Evolutionary conservation across 2,113 vertebrate species (phyloP).

Genomic region (Heteronetta atricapilla): DNA sequence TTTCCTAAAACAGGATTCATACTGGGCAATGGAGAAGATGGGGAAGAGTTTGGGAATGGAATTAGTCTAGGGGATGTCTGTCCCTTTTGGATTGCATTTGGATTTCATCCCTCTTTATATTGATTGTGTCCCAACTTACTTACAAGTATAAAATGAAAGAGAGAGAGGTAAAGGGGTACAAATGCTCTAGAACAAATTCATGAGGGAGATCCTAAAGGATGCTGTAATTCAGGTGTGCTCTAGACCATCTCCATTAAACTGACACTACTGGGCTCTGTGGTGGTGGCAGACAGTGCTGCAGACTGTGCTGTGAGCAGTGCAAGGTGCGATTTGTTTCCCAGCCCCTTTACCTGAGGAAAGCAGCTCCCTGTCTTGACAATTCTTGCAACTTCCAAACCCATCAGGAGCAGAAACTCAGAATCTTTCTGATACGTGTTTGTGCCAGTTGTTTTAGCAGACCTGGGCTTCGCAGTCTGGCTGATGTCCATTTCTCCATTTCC

Average conservation of each 20-base stretch:
- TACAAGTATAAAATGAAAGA: neutral
- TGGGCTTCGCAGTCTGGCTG: neutral
- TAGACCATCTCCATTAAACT: neutral
- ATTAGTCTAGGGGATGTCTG: neutral
- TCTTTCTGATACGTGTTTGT: neutral
- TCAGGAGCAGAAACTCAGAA: neutral
- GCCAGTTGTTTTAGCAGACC: neutral
- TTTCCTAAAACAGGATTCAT: neutral
- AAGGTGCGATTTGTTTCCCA: neutral
- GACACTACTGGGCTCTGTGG: fast-evolving
- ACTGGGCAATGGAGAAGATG: neutral
- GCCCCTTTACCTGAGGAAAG: neutral
- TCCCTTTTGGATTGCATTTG: neutral
- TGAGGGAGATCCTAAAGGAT: neutral
- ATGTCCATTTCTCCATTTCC: neutral
- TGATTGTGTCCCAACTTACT: neutral
- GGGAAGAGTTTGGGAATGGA: neutral
- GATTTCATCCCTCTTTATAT: neutral
- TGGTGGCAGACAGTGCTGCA: neutral
- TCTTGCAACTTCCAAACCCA: neutral
- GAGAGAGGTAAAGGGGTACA: neutral
- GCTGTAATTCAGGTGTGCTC: neutral
- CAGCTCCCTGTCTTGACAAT: neutral
- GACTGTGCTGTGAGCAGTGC: neutral
- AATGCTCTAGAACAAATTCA: neutral